Base-by-base conservation (phyloP, 2,888 invertebrate genomes). In the Stegophylla sp. region DNA sequence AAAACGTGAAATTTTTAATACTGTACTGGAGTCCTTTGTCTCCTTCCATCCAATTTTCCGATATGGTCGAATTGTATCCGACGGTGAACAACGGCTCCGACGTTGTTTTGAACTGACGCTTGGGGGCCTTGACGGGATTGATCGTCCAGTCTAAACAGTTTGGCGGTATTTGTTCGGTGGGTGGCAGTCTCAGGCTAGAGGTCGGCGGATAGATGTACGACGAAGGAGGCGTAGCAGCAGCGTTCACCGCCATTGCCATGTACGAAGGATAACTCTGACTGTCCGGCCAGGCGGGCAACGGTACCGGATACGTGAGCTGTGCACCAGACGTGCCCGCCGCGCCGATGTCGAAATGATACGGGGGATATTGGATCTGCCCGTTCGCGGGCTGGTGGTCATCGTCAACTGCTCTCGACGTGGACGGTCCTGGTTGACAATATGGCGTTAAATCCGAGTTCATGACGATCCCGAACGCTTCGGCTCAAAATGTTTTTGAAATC, bases 1-100 rank as follows among this genome's bases (percentile, higher is more conserved):
- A 79, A 41, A 79, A 79, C 1, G 71, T 79, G 34, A 79, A 79
- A n/a, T 79, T 79, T 51, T 79, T 79, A 41, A 79, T 79, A 51
- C 79, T 79, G 13, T 79, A 79, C 13, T 79, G 79, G 0, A 79
- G 71, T 1, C 71, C 79, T 51, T 79, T 63, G 41, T 79, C 69
- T 13, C 43, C 79, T 51, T 45, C 79, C 67, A 71, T 71, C 79
- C 79, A 79, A 20, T 71, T 79, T 61, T 79, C 79, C 2, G 79
- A 79, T 34, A 79, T 71, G 1, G 79, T 71, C 12, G 79, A 61
- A 51, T 20, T 51, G n/a, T 71, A 79, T 9, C 79, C 79, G 12
- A 71, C 61, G 9, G 69, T 0, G 5, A 79, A 79, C 20, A 79
- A 63, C 12, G 71, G 79, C n/a, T 79, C 61, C 4, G 71, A 48